Base-by-base conservation (phyloP, 2,888 invertebrate species). In the Dryadula phaetusa region DNA sequence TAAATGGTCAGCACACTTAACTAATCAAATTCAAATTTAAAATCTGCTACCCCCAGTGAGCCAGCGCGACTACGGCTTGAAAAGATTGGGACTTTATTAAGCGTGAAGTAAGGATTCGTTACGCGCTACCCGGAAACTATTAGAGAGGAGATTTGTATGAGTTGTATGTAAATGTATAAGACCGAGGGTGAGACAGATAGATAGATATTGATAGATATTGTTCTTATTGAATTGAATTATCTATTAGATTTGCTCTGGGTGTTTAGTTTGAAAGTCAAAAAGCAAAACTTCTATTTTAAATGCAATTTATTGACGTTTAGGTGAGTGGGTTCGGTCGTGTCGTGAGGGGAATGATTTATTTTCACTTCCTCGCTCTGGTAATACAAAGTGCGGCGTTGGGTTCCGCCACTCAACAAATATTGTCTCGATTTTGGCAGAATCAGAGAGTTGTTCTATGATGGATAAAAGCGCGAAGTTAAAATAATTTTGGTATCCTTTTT, bases 81-180 rank as follows among this genome's bases (percentile, higher is more conserved):
- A 88, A 90, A 90, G 88, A 88, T 92, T 90, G 92, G 90, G 84
- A 83, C 86, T 89, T 90, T 92, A 92, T 91, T 91, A 90, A 88
- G 85, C 92, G 90, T 92, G 87, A 90, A 92, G 81, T 83, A 85
- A 85, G 86, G 80, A 90, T 94, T 94, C 92, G 94, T 86, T 87
- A 86, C 92, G 94, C 94, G 94, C 93, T 94, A 94, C 93, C 88
- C 90, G 91, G 89, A 91, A 92, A 91, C 85, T 88, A 93, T 91
- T 87, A 83, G 80, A 86, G 86, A 84, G 82, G 86, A 84, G 86
- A 88, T 91, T 88, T 90, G 88, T 88, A 90, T 89, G 90, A 88
- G 88, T 91, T 90, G 76, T 75, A 76, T 77, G 76, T 72, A 75
- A 75, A 75, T 83, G 80, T 73, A 37, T 12, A 7, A 7, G 32